Evolutionary conservation across 2,113 vertebrate species (phyloP).

Genomic region (Pardalotus punctatus): DNA sequence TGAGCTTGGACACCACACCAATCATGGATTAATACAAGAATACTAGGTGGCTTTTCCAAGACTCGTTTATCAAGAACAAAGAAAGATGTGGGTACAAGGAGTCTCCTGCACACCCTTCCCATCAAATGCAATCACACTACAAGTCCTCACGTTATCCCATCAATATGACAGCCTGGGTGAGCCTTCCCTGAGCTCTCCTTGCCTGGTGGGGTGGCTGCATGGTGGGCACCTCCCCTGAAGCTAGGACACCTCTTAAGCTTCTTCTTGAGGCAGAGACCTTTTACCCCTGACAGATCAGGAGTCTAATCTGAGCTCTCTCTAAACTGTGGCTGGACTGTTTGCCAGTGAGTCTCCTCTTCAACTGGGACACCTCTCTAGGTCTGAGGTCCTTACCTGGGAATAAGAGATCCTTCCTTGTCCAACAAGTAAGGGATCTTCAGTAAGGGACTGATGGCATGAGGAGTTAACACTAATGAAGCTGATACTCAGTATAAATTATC

Average conservation of each 20-base stretch:
- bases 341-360: not conserved
- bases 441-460: not conserved
- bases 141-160: accelerated
- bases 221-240: not conserved
- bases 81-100: not conserved
- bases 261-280: not conserved
- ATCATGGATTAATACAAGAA: not conserved
- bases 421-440: not conserved
- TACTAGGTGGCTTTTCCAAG: not conserved
- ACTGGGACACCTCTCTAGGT: not conserved
- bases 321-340: not conserved
- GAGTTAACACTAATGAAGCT: not conserved
- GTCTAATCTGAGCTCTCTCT: not conserved
- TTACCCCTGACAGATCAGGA: not conserved
- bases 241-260: not conserved
- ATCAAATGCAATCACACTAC: not conserved
- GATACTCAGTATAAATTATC: not conserved
- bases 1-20: not conserved
- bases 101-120: not conserved
- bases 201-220: accelerated
- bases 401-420: not conserved
- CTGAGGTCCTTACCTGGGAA: not conserved
- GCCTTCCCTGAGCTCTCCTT: not conserved
- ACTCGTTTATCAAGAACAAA: not conserved
- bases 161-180: not conserved